Percentiles rank a stretch among this genome's conserved stretches.
Evolutionary conservation across 2,113 vertebrate species (phyloP).

Genomic region (Psophia crepitans): DNA sequence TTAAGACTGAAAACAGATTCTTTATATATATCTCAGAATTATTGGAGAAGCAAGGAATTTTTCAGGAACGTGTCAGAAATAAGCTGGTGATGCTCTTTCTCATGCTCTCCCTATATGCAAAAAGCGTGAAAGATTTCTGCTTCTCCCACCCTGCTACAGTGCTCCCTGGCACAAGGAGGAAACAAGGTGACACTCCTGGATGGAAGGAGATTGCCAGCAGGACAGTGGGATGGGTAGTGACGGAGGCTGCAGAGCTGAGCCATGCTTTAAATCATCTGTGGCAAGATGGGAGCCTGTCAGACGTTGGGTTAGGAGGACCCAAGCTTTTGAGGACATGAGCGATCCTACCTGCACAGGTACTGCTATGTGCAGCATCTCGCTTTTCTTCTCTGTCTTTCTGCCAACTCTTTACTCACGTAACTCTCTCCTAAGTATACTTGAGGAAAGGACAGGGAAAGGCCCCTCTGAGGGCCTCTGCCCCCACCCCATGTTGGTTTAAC

Average conservation of each 20-base stretch:
- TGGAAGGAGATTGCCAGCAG: not conserved
- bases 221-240: not conserved
- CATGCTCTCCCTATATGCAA: not conserved
- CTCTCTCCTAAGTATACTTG: not conserved
- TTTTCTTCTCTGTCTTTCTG: not conserved
- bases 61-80: not conserved
- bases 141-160: not conserved
- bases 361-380: fast-evolving
- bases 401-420: fast-evolving
- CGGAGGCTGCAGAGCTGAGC: not conserved
- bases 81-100: not conserved
- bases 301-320: not conserved
- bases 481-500: not conserved
- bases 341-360: not conserved
- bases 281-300: fast-evolving
- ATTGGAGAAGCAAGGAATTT: not conserved
- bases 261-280: not conserved
- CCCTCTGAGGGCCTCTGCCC: not conserved
- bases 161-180: not conserved
- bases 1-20: not conserved
- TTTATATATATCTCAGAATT: not conserved
- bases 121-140: not conserved
- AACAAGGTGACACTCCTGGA: not conserved
- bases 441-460: not conserved
- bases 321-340: not conserved